phyloP scores from a whole-genome alignment of 2,797 vertebrate species.

The Spondyliosoma cantharus region DNA sequence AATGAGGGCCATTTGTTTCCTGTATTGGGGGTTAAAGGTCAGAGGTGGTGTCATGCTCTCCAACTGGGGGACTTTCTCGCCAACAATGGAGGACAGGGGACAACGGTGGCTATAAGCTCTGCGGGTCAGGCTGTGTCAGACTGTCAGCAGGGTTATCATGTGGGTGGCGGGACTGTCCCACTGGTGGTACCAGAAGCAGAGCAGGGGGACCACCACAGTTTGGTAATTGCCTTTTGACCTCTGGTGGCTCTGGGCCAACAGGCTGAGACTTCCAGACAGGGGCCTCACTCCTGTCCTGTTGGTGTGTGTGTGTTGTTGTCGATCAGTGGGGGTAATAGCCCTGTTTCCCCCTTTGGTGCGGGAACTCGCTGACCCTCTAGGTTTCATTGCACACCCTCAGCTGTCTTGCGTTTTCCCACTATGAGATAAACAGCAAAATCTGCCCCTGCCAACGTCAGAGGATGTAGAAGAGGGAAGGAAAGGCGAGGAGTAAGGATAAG shows the following conservation, averaged over 20 bases:
- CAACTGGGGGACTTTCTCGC: slow-evolving; percentile 59
- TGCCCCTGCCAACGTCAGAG: slow-evolving; percentile 26
- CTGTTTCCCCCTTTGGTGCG: slow-evolving; percentile 37
- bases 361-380: slow-evolving; percentile 56
- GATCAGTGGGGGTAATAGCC: slow-evolving; percentile 35
- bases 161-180: slow-evolving; percentile 64
- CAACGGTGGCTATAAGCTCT: slow-evolving; percentile 43
- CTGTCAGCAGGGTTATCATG: slow-evolving; percentile 65
- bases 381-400: slow-evolving; percentile 35
- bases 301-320: slow-evolving; percentile 51
- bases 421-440: slow-evolving; percentile 17
- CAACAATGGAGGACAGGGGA: slow-evolving; percentile 54
- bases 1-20: slow-evolving; percentile 68
- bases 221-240: slow-evolving; percentile 77
- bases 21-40: slow-evolving; percentile 69
- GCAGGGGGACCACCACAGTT: slow-evolving; percentile 64
- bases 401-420: slow-evolving; percentile 20
- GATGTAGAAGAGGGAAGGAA: slow-evolving; percentile 59
- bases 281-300: slow-evolving; percentile 36
- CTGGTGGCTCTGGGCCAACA: slow-evolving; percentile 56
- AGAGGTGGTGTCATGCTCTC: slow-evolving; percentile 58
- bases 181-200: slow-evolving; percentile 63
- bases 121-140: slow-evolving; percentile 62
- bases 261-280: slow-evolving; percentile 57
- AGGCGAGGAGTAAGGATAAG: slow-evolving; percentile 54